These are phyloP conservation scores for Spatula clypeata DNA, from an alignment of 2,797 vertebrate genomes.

Conservation along the genomic window DNA sequence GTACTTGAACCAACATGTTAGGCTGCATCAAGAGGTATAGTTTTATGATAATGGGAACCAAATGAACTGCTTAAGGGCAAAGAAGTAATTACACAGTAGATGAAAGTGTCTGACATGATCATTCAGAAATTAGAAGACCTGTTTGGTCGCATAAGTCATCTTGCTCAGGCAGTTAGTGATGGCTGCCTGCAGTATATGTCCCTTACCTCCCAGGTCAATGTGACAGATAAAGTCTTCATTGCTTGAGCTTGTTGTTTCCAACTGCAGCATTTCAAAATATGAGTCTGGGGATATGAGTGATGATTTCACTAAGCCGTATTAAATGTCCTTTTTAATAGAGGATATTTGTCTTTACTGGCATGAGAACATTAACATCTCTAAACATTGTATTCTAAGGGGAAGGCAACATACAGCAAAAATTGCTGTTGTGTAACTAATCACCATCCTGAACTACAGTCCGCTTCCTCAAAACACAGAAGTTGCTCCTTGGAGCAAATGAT, in stretches of 20 bases:
- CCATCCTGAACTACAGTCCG: not conserved
- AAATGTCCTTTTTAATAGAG: not conserved
- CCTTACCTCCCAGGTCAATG: not conserved
- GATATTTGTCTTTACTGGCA: not conserved
- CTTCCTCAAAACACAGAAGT: not conserved
- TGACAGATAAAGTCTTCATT: not conserved
- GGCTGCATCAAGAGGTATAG: slow-evolving; percentile 8
- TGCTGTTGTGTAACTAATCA: not conserved
- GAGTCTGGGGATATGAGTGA: not conserved
- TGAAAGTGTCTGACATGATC: slow-evolving; percentile 56
- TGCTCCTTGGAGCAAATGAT: not conserved
- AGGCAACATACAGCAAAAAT: not conserved
- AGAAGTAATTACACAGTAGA: slow-evolving; percentile 29
- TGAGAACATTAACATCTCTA: not conserved
- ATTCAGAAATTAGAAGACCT: slow-evolving; percentile 54
- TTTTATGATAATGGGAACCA: slow-evolving; percentile 58
- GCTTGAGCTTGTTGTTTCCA: not conserved
- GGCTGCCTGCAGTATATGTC: not conserved
- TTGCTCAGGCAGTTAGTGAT: not conserved
- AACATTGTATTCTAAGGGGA: not conserved
- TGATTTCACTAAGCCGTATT: not conserved
- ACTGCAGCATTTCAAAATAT: not conserved
- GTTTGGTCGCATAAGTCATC: slow-evolving; percentile 31
- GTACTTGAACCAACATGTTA: slow-evolving; percentile 56
- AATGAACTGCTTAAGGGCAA: slow-evolving; percentile 37